phyloP scores from a whole-genome alignment of 2,888 invertebrate genomes.

The Drosophila barbarae region DNA sequence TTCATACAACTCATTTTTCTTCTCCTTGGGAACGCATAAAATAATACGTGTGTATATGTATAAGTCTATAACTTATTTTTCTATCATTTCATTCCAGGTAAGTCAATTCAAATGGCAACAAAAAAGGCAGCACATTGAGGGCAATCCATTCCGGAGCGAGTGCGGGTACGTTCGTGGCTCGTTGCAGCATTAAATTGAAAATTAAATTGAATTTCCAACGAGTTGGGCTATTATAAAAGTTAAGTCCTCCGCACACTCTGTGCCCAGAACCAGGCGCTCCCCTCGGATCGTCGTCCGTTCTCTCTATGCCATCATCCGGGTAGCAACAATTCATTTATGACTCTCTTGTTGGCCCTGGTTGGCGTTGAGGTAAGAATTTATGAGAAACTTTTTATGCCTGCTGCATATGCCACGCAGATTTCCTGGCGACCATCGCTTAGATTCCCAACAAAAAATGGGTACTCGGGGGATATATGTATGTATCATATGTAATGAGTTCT shows the following conservation, averaged over 20 bases:
- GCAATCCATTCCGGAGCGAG: slow-evolving; percentile 41
- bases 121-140: slow-evolving; percentile 39
- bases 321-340: slow-evolving; percentile 64
- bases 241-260: slow-evolving; percentile 22
- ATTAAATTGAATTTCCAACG: slow-evolving; percentile 68
- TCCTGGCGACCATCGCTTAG: slow-evolving; percentile 18
- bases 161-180: slow-evolving; percentile 55
- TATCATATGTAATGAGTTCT: background rate
- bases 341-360: slow-evolving; percentile 24
- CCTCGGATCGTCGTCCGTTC: background rate
- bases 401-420: slow-evolving; percentile 51
- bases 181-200: slow-evolving; percentile 72
- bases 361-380: slow-evolving; percentile 54
- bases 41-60: slow-evolving; percentile 42
- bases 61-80: slow-evolving; percentile 56
- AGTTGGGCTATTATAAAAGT: slow-evolving; percentile 59
- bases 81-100: slow-evolving; percentile 70
- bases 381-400: slow-evolving; percentile 59
- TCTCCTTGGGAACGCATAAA: slow-evolving; percentile 39
- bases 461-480: background rate
- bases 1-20: slow-evolving; percentile 19
- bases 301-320: slow-evolving; percentile 33
- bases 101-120: slow-evolving; percentile 56
- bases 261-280: background rate
- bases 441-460: slow-evolving; percentile 14